Evolutionary conservation across 1,140 invertebrate species (phyloP), one percentile per base, ranked within the genome.

Genomic region (Caerostris darwini): DNA sequence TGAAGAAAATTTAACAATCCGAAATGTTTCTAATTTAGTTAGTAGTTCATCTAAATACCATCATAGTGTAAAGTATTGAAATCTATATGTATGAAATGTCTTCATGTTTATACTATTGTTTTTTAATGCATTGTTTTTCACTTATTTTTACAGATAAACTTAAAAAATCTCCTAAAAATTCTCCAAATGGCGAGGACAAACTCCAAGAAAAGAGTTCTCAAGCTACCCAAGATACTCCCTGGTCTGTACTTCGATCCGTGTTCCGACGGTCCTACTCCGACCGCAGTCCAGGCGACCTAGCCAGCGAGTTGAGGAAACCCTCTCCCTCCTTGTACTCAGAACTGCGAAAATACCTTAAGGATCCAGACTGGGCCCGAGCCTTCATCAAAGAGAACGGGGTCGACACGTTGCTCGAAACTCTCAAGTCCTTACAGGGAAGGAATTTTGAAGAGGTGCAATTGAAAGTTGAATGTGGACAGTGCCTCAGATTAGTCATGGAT

Each of bases 401-500:
- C 10, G 92, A 94, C 3, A 54, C 92, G 3, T 57, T 94, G n/a
- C 86, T 94, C 4, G 85, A 88, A 12, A 89, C 92, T 3, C 67
- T 94, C 7, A 85, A 57, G 59, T 90, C 82, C 4, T n/a, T 93
- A 10, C 61, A 59, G 50, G 92, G 92, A n/a, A 53, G 57, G 17
- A 87, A 59, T n/a, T 54, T 87, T 5, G 92, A 94, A 19, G 92
- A 89, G 14, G 58, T 88, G 34, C 85, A 88, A 3, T 57, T 94
- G 69, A 94, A 94, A 19, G 61, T 90, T 17, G 88, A 94, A 81
- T 94, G 93, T 19, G 88, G 61, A 5, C 88, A 91, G 14, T 92
- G 94, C 56, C 34, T 94, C 5, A 67, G 83, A 64, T 8, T 85
- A 4, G 83, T 94, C 64, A 96, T 97, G 95, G 97, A 97, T 95